A percentile compares a stretch with the other conserved stretches of the same genome.
phyloP scores from a whole-genome alignment of 2,888 invertebrate genomes.

The Crocallis elinguaria region DNA sequence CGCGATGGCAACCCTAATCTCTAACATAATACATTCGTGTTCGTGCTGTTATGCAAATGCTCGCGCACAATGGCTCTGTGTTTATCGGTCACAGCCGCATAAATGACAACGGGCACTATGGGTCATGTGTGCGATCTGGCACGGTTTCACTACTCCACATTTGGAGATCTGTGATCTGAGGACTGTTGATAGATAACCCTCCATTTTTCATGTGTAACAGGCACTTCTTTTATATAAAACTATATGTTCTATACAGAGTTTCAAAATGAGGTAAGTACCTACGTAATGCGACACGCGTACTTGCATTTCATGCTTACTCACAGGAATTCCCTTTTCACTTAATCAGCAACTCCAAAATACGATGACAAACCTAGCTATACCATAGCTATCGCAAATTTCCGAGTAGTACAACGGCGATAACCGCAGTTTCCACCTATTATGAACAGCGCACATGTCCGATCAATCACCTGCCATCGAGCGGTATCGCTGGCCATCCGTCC shows the following conservation, averaged over 20 bases:
- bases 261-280: too few relatives aligned
- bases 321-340: constrained; percentile 2
- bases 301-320: constrained; percentile 8
- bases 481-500: constrained; percentile 6
- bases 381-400: constrained; percentile 5
- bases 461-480: constrained; percentile 14
- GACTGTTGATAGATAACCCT: background rate
- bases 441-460: constrained; percentile 19
- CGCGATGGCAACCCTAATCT: constrained; percentile 9
- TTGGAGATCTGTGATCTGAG: background rate
- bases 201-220: background rate
- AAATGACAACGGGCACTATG: constrained; percentile 3
- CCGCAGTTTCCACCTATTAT: constrained; percentile 16
- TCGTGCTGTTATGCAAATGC: constrained; percentile 34
- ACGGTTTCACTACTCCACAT: constrained; percentile 16
- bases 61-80: constrained; percentile 21
- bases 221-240: background rate
- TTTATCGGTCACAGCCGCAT: constrained; percentile 27
- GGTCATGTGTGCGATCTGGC: constrained; percentile 5
- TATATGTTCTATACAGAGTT: too few relatives aligned
- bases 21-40: constrained; percentile 1
- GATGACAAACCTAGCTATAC: constrained; percentile 2
- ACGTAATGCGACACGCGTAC: too few relatives aligned
- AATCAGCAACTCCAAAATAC: constrained; percentile 10
- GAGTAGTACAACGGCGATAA: background rate